phyloP scores from a whole-genome alignment of 1,140 invertebrate genomes.

The Lordiphosa collinella region DNA sequence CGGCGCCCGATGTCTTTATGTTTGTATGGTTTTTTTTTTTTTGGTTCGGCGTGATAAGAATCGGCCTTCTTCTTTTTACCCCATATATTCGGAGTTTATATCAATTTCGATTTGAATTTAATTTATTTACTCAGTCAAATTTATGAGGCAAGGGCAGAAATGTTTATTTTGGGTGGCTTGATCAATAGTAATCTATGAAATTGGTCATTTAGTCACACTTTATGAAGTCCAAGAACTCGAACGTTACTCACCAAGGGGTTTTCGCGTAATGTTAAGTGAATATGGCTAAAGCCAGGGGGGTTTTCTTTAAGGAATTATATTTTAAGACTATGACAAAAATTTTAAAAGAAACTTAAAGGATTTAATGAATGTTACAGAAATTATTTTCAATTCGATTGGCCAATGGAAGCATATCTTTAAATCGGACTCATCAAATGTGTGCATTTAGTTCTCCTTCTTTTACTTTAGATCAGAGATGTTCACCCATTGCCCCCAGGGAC shows the following conservation, averaged over 20 bases:
- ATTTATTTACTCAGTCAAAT: constrained; percentile 68
- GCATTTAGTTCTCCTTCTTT: no score
- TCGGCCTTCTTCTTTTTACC: constrained; percentile 37
- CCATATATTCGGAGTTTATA: constrained; percentile 42
- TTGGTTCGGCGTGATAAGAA: constrained; percentile 45
- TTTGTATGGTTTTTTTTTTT: constrained; percentile 7
- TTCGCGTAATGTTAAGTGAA: not conserved
- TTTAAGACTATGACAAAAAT: no score
- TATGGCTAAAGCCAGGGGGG: no score
- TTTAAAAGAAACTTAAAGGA: no score
- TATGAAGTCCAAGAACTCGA: constrained; percentile 22
- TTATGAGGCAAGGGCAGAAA: constrained; percentile 22
- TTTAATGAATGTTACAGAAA: no score
- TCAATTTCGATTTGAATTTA: constrained; percentile 77
- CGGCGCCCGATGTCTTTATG: constrained; percentile 30
- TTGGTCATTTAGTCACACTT: constrained; percentile 49
- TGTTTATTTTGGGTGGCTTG: constrained; percentile 50
- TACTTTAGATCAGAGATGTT: no score
- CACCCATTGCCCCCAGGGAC: no score
- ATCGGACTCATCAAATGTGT: no score
- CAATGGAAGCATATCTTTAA: no score
- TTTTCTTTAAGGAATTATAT: no score
- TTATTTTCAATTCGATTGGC: no score
- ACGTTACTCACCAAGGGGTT: not conserved
- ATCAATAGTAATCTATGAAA: constrained; percentile 43